A percentile compares a stretch with the other conserved stretches of the same genome.
These are phyloP conservation scores for Cirrhinus mrigala DNA, from an alignment of 2,797 vertebrate species.

Conservation along the genomic window DNA sequence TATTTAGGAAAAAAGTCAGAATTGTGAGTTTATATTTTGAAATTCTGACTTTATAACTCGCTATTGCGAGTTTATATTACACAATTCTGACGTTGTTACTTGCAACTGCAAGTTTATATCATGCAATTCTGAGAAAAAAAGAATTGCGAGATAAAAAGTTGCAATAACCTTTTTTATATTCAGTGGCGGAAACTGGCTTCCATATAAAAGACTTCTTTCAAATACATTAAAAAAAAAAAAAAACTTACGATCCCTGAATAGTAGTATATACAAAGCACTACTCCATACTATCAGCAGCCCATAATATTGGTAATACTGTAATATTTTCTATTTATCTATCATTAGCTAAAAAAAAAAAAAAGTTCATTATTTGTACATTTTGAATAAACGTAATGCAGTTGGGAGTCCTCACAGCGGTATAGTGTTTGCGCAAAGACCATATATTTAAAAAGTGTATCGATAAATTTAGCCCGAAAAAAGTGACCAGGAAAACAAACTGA, in stretches of 20 bases:
- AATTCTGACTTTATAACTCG: no score
- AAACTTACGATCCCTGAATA: neutral
- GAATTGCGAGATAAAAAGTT: no score
- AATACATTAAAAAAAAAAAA: neutral
- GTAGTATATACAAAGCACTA: neutral
- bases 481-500: slow-evolving; percentile 66
- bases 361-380: neutral
- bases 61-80: no score
- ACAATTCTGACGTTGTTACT: no score
- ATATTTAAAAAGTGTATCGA: neutral
- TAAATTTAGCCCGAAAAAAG: neutral
- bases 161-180: no score
- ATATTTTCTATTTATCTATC: neutral
- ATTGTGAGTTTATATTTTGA: no score
- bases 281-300: neutral
- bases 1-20: no score
- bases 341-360: neutral
- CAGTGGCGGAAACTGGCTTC: no score
- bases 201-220: neutral
- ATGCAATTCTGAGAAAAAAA: no score
- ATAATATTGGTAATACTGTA: neutral
- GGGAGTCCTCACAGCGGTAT: neutral
- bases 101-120: no score
- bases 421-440: neutral
- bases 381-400: neutral